These are phyloP conservation scores for Sylvia borin DNA, from an alignment of 2,797 vertebrate genomes.

Conservation along the genomic window DNA sequence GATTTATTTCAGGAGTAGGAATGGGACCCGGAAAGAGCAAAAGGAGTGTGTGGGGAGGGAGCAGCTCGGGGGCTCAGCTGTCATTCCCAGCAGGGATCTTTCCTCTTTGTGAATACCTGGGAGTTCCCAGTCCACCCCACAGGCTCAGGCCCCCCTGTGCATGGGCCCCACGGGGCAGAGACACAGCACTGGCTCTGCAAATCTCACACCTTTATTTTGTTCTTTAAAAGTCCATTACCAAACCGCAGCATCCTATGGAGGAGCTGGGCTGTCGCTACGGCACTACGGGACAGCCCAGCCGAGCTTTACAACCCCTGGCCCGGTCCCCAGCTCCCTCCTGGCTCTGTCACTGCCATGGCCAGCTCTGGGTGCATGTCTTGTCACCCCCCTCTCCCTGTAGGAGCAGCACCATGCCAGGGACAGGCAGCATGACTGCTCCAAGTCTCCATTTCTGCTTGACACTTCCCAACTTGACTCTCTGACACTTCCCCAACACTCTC, in stretches of 20 bases:
- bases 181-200: constrained; percentile 4
- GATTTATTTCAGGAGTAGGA: background rate
- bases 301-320: background rate
- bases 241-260: background rate
- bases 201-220: constrained; percentile 40
- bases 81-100: background rate
- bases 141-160: background rate
- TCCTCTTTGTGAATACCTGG: background rate
- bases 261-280: background rate
- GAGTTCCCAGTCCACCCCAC: too few relatives aligned
- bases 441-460: background rate
- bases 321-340: fast-evolving
- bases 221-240: constrained; percentile 1
- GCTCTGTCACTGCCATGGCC: background rate
- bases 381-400: fast-evolving
- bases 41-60: background rate
- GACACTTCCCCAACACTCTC: background rate
- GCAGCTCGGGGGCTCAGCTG: background rate
- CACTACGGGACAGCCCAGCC: background rate
- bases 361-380: fast-evolving
- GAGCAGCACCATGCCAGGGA: background rate
- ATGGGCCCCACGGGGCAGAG: fast-evolving
- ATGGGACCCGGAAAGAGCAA: background rate
- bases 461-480: background rate
- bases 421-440: background rate